A percentile compares a stretch with the other conserved stretches of the same genome.
These are phyloP conservation scores for Diadema setosum DNA, from an alignment of 35 echinoderm and acorn worm genomes.

Conservation along the genomic window DNA sequence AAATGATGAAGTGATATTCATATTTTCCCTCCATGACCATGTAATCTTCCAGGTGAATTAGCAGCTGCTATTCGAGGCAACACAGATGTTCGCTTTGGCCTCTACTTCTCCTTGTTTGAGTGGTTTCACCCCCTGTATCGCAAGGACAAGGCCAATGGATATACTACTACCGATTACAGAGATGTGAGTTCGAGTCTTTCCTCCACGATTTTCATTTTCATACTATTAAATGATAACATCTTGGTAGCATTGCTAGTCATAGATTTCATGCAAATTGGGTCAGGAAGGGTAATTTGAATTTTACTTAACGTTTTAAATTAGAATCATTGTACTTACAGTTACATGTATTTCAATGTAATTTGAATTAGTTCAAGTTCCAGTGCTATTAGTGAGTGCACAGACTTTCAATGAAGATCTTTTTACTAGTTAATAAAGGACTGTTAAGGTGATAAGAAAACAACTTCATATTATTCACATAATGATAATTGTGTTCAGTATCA, in stretches of 20 bases:
- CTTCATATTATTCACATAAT: too few relatives aligned
- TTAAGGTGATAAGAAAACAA: too few relatives aligned
- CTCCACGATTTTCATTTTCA: background rate
- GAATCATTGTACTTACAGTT: background rate
- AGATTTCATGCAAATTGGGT: background rate
- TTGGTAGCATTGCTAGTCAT: background rate
- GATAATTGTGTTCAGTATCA: too few relatives aligned
- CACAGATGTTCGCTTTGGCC: slow-evolving; percentile 54
- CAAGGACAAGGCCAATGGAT: slow-evolving; percentile 40
- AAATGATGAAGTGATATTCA: background rate
- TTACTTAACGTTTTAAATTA: background rate
- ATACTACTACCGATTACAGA: slow-evolving; percentile 45
- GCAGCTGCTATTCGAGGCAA: slow-evolving; percentile 24
- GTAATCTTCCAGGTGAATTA: slow-evolving; percentile 55
- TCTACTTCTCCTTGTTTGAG: slow-evolving; percentile 71
- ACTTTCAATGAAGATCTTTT: too few relatives aligned
- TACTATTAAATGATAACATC: background rate
- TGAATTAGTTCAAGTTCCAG: too few relatives aligned
- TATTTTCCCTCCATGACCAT: too few relatives aligned
- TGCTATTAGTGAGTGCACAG: too few relatives aligned
- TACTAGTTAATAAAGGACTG: too few relatives aligned
- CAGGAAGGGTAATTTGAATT: background rate
- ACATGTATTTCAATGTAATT: too few relatives aligned
- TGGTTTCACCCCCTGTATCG: slow-evolving; percentile 69
- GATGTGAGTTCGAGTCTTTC: slow-evolving; percentile 32